A percentile compares a stretch with the other conserved stretches of the same genome.
These are phyloP conservation scores for Euwallacea similis DNA, from an alignment of 1,140 invertebrate species.

Conservation along the genomic window DNA sequence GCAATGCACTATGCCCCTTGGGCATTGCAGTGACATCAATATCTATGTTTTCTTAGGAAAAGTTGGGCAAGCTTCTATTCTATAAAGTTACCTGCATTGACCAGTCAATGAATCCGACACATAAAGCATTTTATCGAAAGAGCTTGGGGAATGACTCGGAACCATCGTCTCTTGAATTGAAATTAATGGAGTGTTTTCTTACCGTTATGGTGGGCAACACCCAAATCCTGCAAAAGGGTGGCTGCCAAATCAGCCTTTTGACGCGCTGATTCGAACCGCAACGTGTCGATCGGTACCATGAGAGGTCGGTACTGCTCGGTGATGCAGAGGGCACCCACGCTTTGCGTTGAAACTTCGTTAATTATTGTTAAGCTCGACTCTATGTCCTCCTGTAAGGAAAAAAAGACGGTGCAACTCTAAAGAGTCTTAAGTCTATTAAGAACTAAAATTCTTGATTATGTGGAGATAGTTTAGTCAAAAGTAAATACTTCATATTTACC, in stretches of 20 bases:
- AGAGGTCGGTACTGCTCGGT: constrained; percentile 68
- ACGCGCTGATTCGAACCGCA: constrained; percentile 67
- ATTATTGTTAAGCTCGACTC: constrained; percentile 70
- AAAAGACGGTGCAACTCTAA: neutral
- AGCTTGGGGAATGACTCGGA: no score
- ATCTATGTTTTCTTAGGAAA: no score
- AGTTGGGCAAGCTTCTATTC: no score
- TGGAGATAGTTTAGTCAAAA: neutral
- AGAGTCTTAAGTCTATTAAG: no score
- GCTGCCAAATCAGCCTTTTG: constrained; percentile 75
- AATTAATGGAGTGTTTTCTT: constrained; percentile 44
- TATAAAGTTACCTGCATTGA: no score
- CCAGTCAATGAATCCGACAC: no score
- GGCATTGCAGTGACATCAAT: no score
- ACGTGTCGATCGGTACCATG: constrained; percentile 64
- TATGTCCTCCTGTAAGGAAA: constrained; percentile 58
- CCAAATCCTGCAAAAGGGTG: constrained; percentile 69
- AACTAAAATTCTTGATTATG: no score
- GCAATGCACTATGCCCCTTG: neutral
- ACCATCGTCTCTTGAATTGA: neutral
- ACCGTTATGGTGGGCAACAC: constrained; percentile 65
- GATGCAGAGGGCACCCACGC: constrained; percentile 71
- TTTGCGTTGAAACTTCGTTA: constrained; percentile 70
- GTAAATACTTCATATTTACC: constrained; percentile 37
- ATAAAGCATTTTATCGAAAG: no score